Percentiles rank a stretch among this genome's conserved stretches.
These are phyloP conservation scores for Brachystomella parvula DNA, from an alignment of 1,140 invertebrate species.

Conservation along the genomic window DNA sequence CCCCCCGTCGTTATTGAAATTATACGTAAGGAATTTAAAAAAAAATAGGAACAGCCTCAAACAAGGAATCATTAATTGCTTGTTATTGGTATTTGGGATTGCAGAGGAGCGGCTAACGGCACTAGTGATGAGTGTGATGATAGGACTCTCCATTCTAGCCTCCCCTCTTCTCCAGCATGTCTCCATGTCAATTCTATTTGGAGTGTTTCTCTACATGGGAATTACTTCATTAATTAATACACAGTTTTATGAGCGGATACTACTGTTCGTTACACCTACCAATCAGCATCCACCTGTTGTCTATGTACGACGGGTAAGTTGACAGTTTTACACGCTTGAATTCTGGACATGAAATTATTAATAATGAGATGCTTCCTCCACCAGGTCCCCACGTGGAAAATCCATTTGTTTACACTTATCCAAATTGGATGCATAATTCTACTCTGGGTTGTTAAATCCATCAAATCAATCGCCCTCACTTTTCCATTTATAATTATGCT, in stretches of 20 bases:
- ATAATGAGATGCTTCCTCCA: not conserved
- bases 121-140: conserved; percentile 61
- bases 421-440: conserved; percentile 68
- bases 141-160: conserved; percentile 72
- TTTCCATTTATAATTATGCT: conserved; percentile 87
- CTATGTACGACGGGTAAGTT: conserved; percentile 18
- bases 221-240: conserved; percentile 51
- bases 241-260: conserved; percentile 52
- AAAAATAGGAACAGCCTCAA: not conserved
- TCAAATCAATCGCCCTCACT: conserved; percentile 68
- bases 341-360: not conserved
- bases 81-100: conserved; percentile 26
- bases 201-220: conserved; percentile 61
- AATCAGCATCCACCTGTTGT: conserved; percentile 51
- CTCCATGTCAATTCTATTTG: conserved; percentile 55
- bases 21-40: conserved; percentile 51
- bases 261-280: conserved; percentile 54
- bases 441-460: conserved; percentile 77
- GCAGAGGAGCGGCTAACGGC: conserved; percentile 69
- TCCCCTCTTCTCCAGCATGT: conserved; percentile 55
- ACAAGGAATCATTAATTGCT: not conserved
- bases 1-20: conserved; percentile 83
- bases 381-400: conserved; percentile 76
- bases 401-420: conserved; percentile 80
- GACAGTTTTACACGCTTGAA: not conserved